Percentiles rank a stretch among this genome's conserved stretches.
Evolutionary conservation across 2,113 vertebrate species (phyloP).

Genomic region (Mesocricetus auratus): DNA sequence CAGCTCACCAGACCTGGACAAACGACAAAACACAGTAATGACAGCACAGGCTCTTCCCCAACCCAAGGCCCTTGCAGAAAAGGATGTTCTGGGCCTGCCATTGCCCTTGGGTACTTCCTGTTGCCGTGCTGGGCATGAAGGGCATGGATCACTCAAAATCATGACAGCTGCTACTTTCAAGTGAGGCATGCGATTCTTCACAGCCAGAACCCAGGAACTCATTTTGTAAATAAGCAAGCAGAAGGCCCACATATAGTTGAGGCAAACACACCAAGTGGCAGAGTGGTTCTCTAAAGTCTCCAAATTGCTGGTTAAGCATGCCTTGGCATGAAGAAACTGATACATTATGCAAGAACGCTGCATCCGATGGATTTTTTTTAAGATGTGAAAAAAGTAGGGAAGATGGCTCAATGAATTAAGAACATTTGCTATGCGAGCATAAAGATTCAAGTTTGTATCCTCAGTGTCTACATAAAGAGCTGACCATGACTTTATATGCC

Average conservation of each 20-base stretch:
- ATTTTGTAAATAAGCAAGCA: background rate
- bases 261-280: background rate
- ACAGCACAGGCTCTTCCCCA: no score
- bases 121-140: background rate
- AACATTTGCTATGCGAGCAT: background rate
- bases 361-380: background rate
- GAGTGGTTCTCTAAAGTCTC: background rate
- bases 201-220: background rate
- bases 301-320: background rate
- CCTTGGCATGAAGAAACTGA: background rate
- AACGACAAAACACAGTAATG: constrained; percentile 43
- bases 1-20: constrained; percentile 91
- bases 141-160: background rate
- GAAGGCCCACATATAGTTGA: fast-evolving
- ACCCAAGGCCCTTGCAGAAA: background rate
- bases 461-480: background rate
- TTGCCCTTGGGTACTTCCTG: fast-evolving
- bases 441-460: background rate
- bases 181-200: background rate
- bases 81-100: fast-evolving
- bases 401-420: background rate
- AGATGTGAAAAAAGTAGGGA: background rate
- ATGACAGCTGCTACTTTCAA: background rate
- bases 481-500: no score
- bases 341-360: background rate